These are phyloP conservation scores for Oncorhynchus gorbuscha DNA, from an alignment of 2,113 vertebrate genomes.

Conservation along the genomic window DNA sequence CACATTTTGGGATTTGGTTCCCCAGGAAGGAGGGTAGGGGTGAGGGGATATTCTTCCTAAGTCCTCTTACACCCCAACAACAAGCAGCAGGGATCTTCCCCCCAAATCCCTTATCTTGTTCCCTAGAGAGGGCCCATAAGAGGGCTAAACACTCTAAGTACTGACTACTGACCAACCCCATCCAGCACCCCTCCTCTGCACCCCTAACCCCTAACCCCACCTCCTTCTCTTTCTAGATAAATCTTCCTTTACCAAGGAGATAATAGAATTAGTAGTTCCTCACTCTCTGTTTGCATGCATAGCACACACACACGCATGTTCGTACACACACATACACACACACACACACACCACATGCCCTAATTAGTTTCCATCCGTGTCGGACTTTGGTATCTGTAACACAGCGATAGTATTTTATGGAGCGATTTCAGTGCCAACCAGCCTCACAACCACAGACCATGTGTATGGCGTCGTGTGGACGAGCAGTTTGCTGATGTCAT, in stretches of 20 bases:
- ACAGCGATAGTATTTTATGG: background rate
- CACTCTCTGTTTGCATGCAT: slow-evolving; percentile 38
- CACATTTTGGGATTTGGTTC: no score
- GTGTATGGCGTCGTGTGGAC: no score
- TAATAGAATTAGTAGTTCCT: slow-evolving; percentile 44
- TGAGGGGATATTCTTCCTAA: slow-evolving; percentile 14
- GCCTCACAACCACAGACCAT: no score
- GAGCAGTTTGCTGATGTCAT: no score
- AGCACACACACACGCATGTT: background rate
- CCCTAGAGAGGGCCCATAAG: slow-evolving; percentile 36
- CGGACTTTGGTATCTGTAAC: slow-evolving; percentile 19
- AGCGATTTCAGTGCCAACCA: no score
- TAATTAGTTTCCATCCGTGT: background rate
- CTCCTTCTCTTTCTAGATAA: slow-evolving; percentile 4
- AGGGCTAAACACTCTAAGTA: slow-evolving; percentile 50
- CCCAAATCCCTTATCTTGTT: slow-evolving; percentile 42
- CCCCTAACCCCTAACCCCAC: background rate
- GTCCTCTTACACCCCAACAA: slow-evolving; percentile 23
- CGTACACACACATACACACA: background rate
- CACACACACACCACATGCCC: background rate
- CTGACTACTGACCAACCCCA: slow-evolving; percentile 40
- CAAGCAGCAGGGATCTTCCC: slow-evolving; percentile 20
- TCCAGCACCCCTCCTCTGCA: background rate
- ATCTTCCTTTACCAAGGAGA: slow-evolving; percentile 24
- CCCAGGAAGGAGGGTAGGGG: no score